Percentiles rank a stretch among this genome's conserved stretches.
These are phyloP conservation scores for Sinhomidia bicolor DNA, from an alignment of 2,888 invertebrate species.

Conservation along the genomic window DNA sequence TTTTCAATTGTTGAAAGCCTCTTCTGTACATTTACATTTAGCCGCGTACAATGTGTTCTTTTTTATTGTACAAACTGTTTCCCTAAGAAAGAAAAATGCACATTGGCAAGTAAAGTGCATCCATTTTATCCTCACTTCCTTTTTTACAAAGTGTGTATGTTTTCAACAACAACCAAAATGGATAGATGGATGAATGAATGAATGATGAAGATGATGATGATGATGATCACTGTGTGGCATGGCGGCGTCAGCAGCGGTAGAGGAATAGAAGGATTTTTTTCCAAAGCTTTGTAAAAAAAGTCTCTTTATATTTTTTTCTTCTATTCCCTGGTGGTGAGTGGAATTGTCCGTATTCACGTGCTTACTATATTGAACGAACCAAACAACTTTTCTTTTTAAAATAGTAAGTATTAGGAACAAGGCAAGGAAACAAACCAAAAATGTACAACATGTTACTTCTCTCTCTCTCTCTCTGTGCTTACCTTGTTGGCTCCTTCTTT, in stretches of 20 bases:
- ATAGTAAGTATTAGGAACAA: background rate
- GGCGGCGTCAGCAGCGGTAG: background rate
- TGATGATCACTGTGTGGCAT: too few species aligned
- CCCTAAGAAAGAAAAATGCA: slow-evolving; percentile 2
- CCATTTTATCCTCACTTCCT: slow-evolving; percentile 64
- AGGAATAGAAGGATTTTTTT: slow-evolving; percentile 48
- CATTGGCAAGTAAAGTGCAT: slow-evolving; percentile 54
- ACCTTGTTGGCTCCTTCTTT: slow-evolving; percentile 27
- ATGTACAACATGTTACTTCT: slow-evolving; percentile 3
- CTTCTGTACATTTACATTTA: too few species aligned
- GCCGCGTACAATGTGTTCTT: background rate
- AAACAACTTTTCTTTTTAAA: background rate
- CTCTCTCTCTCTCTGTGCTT: too few species aligned
- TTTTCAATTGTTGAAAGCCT: slow-evolving; percentile 42
- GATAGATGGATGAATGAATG: slow-evolving; percentile 45
- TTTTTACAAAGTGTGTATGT: slow-evolving; percentile 32
- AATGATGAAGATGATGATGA: background rate
- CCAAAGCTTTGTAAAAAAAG: slow-evolving; percentile 60
- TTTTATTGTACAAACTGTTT: background rate
- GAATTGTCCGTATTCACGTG: background rate
- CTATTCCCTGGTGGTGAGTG: slow-evolving; percentile 56
- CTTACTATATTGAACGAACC: background rate
- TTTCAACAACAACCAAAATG: slow-evolving; percentile 53
- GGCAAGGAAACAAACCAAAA: background rate
- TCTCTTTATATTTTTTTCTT: slow-evolving; percentile 55